phyloP scores from a whole-genome alignment of 2,113 vertebrate species.

The Parus major region DNA sequence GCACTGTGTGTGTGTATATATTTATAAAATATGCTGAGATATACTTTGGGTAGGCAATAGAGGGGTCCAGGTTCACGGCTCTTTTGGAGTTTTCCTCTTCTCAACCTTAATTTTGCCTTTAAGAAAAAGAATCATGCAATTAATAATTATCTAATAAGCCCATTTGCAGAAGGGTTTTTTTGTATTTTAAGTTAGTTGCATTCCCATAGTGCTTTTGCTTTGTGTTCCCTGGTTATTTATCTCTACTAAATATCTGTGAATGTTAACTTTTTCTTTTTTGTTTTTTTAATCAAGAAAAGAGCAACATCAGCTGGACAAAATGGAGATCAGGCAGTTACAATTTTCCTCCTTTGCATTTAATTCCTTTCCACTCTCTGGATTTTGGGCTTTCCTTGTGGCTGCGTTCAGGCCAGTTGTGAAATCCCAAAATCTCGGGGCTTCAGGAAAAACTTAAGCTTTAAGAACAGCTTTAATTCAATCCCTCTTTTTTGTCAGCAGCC shows the following conservation, averaged over 20 bases:
- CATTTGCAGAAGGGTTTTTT: not conserved
- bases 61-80: not conserved
- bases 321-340: not conserved
- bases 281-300: not conserved
- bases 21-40: not conserved
- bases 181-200: not conserved
- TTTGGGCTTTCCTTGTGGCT: not conserved
- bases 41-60: not conserved
- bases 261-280: not conserved
- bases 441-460: not conserved
- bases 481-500: not conserved
- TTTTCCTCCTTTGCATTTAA: not conserved
- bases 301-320: not conserved
- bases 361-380: not conserved
- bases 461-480: not conserved
- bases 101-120: not conserved
- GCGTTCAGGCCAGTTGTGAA: not conserved
- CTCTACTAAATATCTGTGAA: not conserved
- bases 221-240: not conserved
- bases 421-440: not conserved
- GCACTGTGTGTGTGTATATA: rapidly evolving
- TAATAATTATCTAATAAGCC: not conserved
- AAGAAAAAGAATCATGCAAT: not conserved
- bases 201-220: not conserved
- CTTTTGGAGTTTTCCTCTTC: not conserved